A percentile compares a stretch with the other conserved stretches of the same genome.
Evolutionary conservation across 64 coral and sea anemone species (phyloP).

Genomic region (Pocillopora verrucosa): DNA sequence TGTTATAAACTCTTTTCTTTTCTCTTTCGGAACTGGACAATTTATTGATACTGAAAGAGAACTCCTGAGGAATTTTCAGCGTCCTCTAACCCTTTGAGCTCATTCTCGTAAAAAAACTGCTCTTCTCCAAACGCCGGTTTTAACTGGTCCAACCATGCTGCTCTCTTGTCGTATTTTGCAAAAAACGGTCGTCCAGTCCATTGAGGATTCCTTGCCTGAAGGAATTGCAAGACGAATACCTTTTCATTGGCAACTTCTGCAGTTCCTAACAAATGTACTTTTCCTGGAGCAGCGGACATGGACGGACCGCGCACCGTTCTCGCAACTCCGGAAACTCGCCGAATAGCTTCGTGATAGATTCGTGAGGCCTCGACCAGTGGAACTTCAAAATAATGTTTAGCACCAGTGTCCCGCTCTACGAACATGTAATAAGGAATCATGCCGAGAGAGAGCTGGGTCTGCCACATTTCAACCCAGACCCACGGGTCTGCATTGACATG

Average conservation of each 20-base stretch:
- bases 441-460: not conserved
- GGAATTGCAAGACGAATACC: constrained; percentile 1
- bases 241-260: not conserved
- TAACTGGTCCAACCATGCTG: not conserved
- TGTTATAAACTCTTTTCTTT: too few relatives aligned
- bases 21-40: too few relatives aligned
- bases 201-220: not conserved
- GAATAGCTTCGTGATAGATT: constrained; percentile 12
- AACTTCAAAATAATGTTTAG: constrained; percentile 16
- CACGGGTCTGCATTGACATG: not conserved
- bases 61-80: not conserved
- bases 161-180: not conserved
- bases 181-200: not conserved
- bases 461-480: not conserved
- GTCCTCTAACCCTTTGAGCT: not conserved
- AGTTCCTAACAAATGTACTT: not conserved
- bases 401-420: not conserved
- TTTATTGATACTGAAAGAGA: not conserved
- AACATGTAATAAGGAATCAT: constrained; percentile 14
- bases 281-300: not conserved
- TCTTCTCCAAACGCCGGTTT: not conserved
- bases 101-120: not conserved
- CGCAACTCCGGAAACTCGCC: not conserved
- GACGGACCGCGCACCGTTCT: not conserved
- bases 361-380: not conserved